phyloP scores from a whole-genome alignment of 1,140 invertebrate species.

The Drosophila lowei region DNA sequence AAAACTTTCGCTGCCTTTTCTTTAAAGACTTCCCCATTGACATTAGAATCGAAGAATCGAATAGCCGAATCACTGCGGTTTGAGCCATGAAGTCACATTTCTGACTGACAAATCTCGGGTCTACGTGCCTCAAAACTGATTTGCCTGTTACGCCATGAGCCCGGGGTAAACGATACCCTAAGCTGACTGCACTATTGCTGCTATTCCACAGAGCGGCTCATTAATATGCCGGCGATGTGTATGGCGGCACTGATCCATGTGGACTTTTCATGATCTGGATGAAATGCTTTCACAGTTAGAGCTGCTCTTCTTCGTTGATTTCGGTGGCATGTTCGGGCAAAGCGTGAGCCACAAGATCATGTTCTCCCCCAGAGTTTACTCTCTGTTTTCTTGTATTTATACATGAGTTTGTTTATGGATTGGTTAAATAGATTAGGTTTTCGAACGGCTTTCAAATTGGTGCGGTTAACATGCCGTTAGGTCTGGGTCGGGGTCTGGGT shows the following conservation, averaged over 20 bases:
- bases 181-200: slow-evolving; percentile 5
- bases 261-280: slow-evolving; percentile 49
- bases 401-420: slow-evolving; percentile 19
- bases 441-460: slow-evolving; percentile 63
- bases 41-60: slow-evolving; percentile 7
- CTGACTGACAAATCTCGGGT: slow-evolving; percentile 58
- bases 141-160: slow-evolving; percentile 41
- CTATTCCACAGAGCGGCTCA: slow-evolving; percentile 28
- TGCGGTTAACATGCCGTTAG: slow-evolving; percentile 62
- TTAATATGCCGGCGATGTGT: slow-evolving; percentile 60
- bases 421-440: slow-evolving; percentile 62
- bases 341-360: slow-evolving; percentile 60
- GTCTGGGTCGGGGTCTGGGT: slow-evolving; percentile 14
- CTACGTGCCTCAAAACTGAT: slow-evolving; percentile 52
- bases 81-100: slow-evolving; percentile 18
- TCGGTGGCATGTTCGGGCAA: slow-evolving; percentile 38
- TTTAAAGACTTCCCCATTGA: too few relatives aligned
- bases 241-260: slow-evolving; percentile 28
- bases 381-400: neutral
- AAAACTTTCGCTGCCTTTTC: slow-evolving; percentile 31
- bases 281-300: slow-evolving; percentile 70
- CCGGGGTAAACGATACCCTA: slow-evolving; percentile 13
- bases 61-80: too few relatives aligned
- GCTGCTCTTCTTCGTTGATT: slow-evolving; percentile 25
- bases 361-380: slow-evolving; percentile 25